Evolutionary conservation across 2,888 invertebrate species (phyloP).

Genomic region (Epistrophella euchroma): DNA sequence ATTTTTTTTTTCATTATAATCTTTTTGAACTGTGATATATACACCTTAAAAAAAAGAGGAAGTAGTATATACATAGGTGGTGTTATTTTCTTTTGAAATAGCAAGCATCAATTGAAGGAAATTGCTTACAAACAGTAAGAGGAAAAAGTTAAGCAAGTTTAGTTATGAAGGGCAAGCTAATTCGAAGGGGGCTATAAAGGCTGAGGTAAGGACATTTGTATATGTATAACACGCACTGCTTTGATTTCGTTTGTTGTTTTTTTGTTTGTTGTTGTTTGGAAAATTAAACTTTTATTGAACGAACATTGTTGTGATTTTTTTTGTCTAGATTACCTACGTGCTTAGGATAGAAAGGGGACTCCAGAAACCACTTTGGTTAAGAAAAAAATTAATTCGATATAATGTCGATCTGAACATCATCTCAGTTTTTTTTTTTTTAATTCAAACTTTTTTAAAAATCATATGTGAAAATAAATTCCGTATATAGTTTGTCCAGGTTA

Average conservation of each 20-base stretch:
- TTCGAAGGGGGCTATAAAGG: neutral
- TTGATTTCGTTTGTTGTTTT: constrained; percentile 1
- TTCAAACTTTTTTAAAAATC: no score
- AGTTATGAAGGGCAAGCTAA: constrained; percentile 2
- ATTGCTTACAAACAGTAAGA: constrained; percentile 10
- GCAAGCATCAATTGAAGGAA: constrained; percentile 17
- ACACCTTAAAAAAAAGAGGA: neutral
- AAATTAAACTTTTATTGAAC: neutral
- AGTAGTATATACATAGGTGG: neutral
- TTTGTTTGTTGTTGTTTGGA: neutral
- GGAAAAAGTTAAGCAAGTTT: constrained; percentile 3
- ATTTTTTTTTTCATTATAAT: constrained; percentile 35
- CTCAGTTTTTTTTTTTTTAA: no score
- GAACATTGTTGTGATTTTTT: neutral
- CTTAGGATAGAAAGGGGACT: no score
- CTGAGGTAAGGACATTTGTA: neutral
- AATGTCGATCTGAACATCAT: no score
- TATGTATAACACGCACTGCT: neutral
- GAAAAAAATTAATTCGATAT: no score
- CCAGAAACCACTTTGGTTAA: no score
- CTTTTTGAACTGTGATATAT: constrained; percentile 16
- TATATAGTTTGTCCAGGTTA: no score
- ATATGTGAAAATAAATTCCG: no score
- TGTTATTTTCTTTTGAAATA: constrained; percentile 1
- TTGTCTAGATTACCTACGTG: no score